phyloP scores from a whole-genome alignment of 2,797 vertebrate genomes.

The Tamandua tetradactyla region DNA sequence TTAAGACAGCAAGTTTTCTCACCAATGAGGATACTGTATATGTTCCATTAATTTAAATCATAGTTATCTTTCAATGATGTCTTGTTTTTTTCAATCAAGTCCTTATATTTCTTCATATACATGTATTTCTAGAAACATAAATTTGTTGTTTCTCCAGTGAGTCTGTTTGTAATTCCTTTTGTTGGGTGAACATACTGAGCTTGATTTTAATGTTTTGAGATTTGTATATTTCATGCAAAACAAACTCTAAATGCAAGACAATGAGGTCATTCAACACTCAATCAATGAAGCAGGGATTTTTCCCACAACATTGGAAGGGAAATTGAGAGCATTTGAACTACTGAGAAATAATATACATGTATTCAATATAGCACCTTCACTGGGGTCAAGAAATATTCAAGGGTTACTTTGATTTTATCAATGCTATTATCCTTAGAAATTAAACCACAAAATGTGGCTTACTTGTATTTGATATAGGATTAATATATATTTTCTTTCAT shows the following conservation, averaged over 20 bases:
- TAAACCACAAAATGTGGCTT: background rate
- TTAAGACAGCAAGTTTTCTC: background rate
- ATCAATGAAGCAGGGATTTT: background rate
- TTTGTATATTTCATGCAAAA: background rate
- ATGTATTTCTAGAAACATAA: slow-evolving; percentile 12
- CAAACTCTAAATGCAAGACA: background rate
- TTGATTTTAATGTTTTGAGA: background rate
- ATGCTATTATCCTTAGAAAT: background rate
- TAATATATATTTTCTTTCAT: background rate
- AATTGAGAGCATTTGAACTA: background rate
- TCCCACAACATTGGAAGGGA: background rate
- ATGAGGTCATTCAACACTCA: background rate
- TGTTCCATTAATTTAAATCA: background rate
- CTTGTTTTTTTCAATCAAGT: background rate
- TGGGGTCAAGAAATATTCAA: background rate
- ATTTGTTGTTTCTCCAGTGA: background rate
- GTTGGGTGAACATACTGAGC: background rate
- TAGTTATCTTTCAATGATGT: background rate
- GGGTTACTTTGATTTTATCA: background rate
- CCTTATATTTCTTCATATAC: background rate
- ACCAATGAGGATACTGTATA: background rate
- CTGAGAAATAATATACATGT: background rate
- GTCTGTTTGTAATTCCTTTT: background rate
- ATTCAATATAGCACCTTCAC: background rate
- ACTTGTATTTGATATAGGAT: background rate